These are phyloP conservation scores for Dexiosoma caninum DNA, from an alignment of 2,888 invertebrate genomes.

Conservation along the genomic window DNA sequence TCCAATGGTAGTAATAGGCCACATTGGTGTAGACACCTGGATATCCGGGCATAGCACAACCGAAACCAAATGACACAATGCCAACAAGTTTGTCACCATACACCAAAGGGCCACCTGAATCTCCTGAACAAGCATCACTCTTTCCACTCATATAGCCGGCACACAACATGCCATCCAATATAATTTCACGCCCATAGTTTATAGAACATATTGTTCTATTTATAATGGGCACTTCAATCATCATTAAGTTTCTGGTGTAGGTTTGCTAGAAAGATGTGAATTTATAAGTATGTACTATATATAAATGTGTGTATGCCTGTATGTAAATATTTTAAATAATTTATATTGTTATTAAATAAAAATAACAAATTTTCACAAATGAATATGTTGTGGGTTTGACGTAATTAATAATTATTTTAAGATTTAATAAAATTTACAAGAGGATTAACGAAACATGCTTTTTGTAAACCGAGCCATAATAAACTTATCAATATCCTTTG, in stretches of 20 bases:
- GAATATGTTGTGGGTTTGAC: too few species aligned
- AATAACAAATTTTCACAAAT: too few species aligned
- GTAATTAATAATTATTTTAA: too few species aligned
- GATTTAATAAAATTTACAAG: too few species aligned
- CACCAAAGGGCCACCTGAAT: conserved; percentile 70
- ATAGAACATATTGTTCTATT: conserved; percentile 57
- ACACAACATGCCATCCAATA: conserved; percentile 67
- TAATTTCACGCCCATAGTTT: conserved; percentile 51
- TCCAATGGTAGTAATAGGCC: conserved; percentile 65
- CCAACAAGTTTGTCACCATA: conserved; percentile 66
- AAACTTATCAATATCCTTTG: too few species aligned
- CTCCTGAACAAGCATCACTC: conserved; percentile 68
- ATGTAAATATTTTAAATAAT: too few species aligned
- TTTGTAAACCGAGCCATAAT: too few species aligned
- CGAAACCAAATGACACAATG: conserved; percentile 68
- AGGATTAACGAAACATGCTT: too few species aligned
- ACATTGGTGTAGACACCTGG: conserved; percentile 69
- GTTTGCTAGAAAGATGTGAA: conserved; percentile 32
- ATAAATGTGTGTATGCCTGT: too few species aligned
- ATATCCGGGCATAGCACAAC: conserved; percentile 65
- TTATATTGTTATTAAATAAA: too few species aligned
- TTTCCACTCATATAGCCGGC: conserved; percentile 68
- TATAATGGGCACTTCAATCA: conserved; percentile 70
- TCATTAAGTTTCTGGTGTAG: conserved; percentile 65
- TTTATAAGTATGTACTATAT: too few species aligned